Base-by-base conservation (phyloP, 1,140 invertebrate species). In the Thaumetopoea pityocampa region DNA sequence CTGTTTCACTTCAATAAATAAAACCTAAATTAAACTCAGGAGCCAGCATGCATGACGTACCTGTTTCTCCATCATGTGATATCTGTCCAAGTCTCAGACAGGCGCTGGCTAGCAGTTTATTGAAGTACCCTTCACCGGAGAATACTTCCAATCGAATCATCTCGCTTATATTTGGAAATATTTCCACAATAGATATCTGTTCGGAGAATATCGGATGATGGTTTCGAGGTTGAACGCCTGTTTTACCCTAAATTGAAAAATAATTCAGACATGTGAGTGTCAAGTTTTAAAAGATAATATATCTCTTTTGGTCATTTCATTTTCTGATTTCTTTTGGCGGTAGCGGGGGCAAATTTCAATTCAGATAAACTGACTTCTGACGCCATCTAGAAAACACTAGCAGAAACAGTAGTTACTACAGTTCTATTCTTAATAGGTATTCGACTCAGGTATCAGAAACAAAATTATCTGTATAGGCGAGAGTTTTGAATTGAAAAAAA, bases 101-200 rank as follows among this genome's bases (percentile, higher is more conserved):
- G 1, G 58, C 50, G 20, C 56, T 59, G 2, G 47, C 69, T 2
- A 81, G 7, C 1, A 67, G 34, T 47, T 52, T 59, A 20, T 46
- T 61, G 10, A 43, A 49, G 11, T 28, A 50, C 0, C 37, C 45
- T 3, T 72, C 66, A 5, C 45, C 45, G 1, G 58, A 53, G 16
- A 53, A 78, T 4, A 81, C 57, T 37, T 86, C 78, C n/a, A 88
- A 58, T 33, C 67, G 60, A 3, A 88, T 64, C 14, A 61, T 34
- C 44, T 86, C 81, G 38, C 71, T 79, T 16, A 82, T 65, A 14
- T 83, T 83, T 2, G 87, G 87, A 50, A 87, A 87, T 51, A 86
- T 62, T 37, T 87, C 86, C 0, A 76, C 66, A 19, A 87, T 73
- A 0, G 70, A 79, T 23, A 88, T 47, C 46, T 71, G 67, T 53